phyloP scores from a whole-genome alignment of 2,888 invertebrate genomes.

The Elegia similella region DNA sequence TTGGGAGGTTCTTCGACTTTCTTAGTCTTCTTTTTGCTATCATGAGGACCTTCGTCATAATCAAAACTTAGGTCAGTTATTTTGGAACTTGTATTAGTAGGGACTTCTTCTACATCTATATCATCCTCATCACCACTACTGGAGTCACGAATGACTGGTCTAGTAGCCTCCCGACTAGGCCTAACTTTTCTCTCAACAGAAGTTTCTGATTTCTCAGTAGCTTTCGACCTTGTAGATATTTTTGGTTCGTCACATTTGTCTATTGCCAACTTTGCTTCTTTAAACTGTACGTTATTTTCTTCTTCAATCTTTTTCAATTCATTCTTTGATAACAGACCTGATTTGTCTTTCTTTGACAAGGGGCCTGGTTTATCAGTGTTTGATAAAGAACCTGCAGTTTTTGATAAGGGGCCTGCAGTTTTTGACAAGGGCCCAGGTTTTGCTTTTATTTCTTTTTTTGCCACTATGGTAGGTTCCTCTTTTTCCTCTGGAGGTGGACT shows the following conservation, averaged over 20 bases:
- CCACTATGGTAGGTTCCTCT: slow-evolving; percentile 7
- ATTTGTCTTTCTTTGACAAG: slow-evolving; percentile 23
- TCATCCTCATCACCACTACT: slow-evolving; percentile 8
- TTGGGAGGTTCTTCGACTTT: slow-evolving; percentile 30
- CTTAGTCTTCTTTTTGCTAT: slow-evolving; percentile 15
- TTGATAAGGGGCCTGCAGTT: slow-evolving; percentile 7
- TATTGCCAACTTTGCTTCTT: slow-evolving; percentile 33
- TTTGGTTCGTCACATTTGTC: slow-evolving; percentile 34
- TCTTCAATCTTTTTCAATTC: slow-evolving; percentile 16
- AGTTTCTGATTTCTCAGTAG: slow-evolving; percentile 20
- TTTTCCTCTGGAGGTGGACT: slow-evolving; percentile 33
- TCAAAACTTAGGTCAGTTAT: slow-evolving; percentile 1
- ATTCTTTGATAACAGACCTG: slow-evolving; percentile 19
- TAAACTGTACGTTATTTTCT: slow-evolving; percentile 33
- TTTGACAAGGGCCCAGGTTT: slow-evolving; percentile 14
- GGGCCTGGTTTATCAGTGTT: slow-evolving; percentile 23
- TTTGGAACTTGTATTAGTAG: background rate
- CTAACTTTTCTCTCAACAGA: background rate
- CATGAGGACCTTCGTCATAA: slow-evolving; percentile 19
- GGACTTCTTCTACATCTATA: background rate
- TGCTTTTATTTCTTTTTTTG: slow-evolving; percentile 30
- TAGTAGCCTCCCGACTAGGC: background rate
- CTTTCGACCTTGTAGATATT: slow-evolving; percentile 25
- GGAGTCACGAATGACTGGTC: background rate
- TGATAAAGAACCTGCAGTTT: slow-evolving; percentile 15